A percentile compares a stretch with the other conserved stretches of the same genome.
phyloP scores from a whole-genome alignment of 1,140 invertebrate genomes.

The Aphidius ervi region DNA sequence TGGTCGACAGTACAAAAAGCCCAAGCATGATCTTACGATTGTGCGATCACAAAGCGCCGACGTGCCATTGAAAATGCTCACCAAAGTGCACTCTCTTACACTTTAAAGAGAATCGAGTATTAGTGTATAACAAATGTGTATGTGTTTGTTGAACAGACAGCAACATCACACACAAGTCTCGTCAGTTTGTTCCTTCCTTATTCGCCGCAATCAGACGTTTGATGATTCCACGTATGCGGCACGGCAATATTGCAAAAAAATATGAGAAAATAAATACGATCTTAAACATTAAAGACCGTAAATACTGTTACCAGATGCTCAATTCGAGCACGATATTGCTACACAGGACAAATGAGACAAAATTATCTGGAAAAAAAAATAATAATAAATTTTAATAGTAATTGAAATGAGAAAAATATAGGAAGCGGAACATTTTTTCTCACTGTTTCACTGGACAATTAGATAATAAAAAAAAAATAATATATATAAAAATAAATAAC shows the following conservation, averaged over 20 bases:
- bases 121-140: too few relatives aligned
- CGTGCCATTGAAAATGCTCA: constrained; percentile 44
- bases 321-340: constrained; percentile 23
- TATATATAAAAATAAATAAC: too few relatives aligned
- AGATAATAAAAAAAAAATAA: too few relatives aligned
- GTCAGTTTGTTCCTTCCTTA: constrained; percentile 17
- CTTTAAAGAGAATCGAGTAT: background rate
- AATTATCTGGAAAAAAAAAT: too few relatives aligned
- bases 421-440: too few relatives aligned
- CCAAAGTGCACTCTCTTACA: constrained; percentile 12
- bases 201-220: constrained; percentile 30
- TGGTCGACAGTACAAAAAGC: constrained; percentile 25
- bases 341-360: constrained; percentile 6
- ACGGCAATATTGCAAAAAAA: constrained; percentile 35
- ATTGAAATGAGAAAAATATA: too few relatives aligned
- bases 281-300: constrained; percentile 40
- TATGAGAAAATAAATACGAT: background rate
- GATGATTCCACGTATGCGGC: constrained; percentile 39
- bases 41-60: constrained; percentile 48
- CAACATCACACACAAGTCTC: background rate
- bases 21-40: constrained; percentile 47
- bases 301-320: constrained; percentile 40
- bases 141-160: background rate
- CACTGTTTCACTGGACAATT: too few relatives aligned
- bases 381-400: too few relatives aligned